phyloP scores from a whole-genome alignment of 2,888 invertebrate species.

The Myopa testacea region DNA sequence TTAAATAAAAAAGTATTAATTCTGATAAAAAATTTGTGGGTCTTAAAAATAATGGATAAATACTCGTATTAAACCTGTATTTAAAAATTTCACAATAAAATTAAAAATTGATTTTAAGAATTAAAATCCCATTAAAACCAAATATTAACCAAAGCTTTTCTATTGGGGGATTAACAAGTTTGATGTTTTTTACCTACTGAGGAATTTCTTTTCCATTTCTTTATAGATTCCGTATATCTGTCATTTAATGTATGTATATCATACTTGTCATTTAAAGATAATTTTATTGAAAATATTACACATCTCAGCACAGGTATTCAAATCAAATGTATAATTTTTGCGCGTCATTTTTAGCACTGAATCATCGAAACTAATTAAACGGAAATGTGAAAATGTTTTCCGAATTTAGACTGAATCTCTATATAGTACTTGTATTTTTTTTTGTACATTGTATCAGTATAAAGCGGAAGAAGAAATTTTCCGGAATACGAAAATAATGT shows the following conservation, averaged over 20 bases:
- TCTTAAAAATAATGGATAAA: too few relatives aligned
- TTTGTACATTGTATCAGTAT: background rate
- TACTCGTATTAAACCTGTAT: too few relatives aligned
- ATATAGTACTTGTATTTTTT: background rate
- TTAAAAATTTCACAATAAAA: too few relatives aligned
- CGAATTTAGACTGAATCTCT: background rate
- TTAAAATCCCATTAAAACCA: too few relatives aligned
- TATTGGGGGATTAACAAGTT: background rate
- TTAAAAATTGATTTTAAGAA: too few relatives aligned
- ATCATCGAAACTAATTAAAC: slow-evolving; percentile 2
- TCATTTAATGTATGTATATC: too few relatives aligned
- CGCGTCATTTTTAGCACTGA: slow-evolving; percentile 2
- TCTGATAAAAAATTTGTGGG: too few relatives aligned
- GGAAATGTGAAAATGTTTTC: slow-evolving; percentile 11
- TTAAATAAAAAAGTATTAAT: too few relatives aligned
- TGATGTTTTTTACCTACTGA: background rate
- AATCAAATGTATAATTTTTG: slow-evolving; percentile 33
- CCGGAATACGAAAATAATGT: too few relatives aligned
- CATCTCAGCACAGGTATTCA: slow-evolving; percentile 6
- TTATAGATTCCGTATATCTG: background rate
- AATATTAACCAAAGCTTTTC: too few relatives aligned
- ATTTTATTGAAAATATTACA: slow-evolving; percentile 9
- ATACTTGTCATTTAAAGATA: background rate
- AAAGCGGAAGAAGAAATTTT: background rate
- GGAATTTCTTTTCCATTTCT: background rate